Evolutionary conservation across 1,140 invertebrate species (phyloP), one percentile per base, ranked within the genome.

Genomic region (Pseudomyrmex gracilis): DNA sequence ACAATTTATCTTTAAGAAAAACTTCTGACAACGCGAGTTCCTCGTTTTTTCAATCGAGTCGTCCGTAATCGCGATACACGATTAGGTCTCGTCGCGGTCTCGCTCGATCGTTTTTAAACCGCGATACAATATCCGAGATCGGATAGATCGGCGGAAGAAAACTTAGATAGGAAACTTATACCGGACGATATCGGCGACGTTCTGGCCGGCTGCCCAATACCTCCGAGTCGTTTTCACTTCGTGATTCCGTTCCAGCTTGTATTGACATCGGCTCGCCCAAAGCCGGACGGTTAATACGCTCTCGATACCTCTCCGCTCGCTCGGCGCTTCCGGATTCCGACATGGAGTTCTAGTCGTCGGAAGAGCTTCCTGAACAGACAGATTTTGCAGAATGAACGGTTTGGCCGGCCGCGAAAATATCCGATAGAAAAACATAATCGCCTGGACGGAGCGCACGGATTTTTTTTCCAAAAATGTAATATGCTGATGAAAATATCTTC

Each of bases 141-240:
- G 45, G 58, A 85, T 63, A 61, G 49, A 58, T 17, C n/a, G 13
- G 63, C 13, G 53, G 43, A 45, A 17, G 34, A 12, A 63, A 85
- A 67, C 66, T 71, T 74, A 63, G 68, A 77, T 58, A 78, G 61
- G 53, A 80, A 88, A 77, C 74, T 84, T 88, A 86, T 84, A 88
- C 13, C 45, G 66, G 10, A 74, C 73, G 83, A 88, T 89, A 85
- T 85, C 84, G 58, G 55, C 64, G 74, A 51, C 67, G 55, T 89
- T 70, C 80, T 84, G 89, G 87, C 86, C 64, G 78, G 74, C 47
- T 87, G 87, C 80, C 71, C 87, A 63, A 73, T 84, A 83, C 51
- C 60, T 83, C 45, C n/a, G 66, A 87, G 67, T 90, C 84, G 87
- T 86, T 89, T 90, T 87, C 78, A 86, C 87, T 85, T 87, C 80